These are phyloP conservation scores for Amblyraja radiata DNA, from an alignment of 2,797 vertebrate species.

Conservation along the genomic window DNA sequence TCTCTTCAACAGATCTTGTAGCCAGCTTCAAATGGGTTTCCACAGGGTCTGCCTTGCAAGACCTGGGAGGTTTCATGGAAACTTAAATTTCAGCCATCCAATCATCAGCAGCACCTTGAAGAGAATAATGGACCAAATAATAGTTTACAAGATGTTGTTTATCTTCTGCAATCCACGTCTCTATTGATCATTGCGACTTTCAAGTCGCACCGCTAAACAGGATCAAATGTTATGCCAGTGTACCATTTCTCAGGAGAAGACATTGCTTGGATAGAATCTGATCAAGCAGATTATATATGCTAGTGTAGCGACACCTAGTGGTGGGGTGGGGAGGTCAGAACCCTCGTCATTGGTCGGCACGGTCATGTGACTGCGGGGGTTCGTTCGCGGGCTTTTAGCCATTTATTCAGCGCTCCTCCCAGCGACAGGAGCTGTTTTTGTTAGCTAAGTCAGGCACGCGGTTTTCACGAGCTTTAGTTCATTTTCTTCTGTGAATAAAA, in stretches of 20 bases:
- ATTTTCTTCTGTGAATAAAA: too few species aligned
- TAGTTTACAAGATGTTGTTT: background rate
- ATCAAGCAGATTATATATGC: background rate
- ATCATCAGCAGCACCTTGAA: background rate
- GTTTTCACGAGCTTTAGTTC: too few species aligned
- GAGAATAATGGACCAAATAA: background rate
- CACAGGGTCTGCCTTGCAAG: background rate
- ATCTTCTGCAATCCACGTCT: background rate
- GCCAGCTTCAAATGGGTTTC: background rate
- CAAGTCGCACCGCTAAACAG: background rate
- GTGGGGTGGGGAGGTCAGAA: too few species aligned
- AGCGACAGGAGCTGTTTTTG: too few species aligned
- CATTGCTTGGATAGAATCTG: background rate
- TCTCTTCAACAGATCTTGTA: background rate
- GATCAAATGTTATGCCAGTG: background rate
- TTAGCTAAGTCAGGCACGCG: too few species aligned
- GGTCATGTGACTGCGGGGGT: too few species aligned
- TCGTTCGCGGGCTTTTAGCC: too few species aligned
- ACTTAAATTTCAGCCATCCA: background rate
- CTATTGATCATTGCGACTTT: background rate
- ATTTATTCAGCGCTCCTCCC: too few species aligned
- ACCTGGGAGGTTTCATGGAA: background rate
- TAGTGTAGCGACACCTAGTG: too few species aligned
- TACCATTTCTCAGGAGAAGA: background rate
- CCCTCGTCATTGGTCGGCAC: too few species aligned